Percentiles rank a stretch among this genome's conserved stretches.
These are phyloP conservation scores for Drosophila triauraria DNA, from an alignment of 1,140 invertebrate species.

Conservation along the genomic window DNA sequence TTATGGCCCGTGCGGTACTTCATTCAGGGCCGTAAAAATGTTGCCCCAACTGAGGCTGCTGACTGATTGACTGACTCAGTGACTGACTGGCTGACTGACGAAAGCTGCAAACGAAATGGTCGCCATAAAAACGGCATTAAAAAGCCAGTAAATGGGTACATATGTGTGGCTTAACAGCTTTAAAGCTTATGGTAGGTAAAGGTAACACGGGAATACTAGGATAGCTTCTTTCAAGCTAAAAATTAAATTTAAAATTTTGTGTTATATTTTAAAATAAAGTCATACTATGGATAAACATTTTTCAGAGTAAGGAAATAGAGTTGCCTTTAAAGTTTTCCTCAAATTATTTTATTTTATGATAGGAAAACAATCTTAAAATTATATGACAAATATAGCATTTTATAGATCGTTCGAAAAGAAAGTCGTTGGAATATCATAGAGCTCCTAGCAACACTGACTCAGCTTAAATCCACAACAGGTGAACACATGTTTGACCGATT, in stretches of 20 bases:
- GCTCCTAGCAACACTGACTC: conserved; percentile 6
- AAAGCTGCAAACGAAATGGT: conserved; percentile 49
- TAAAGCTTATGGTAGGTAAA: conserved; percentile 29
- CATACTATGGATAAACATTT: no score
- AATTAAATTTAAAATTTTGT: not conserved
- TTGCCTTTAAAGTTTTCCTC: not conserved
- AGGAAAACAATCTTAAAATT: no score
- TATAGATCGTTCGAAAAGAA: not conserved
- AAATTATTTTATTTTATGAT: not conserved
- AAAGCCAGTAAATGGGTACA: conserved; percentile 24
- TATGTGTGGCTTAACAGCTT: conserved; percentile 28
- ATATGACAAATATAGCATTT: no score
- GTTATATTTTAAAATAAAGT: not conserved
- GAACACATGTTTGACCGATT: conserved; percentile 38
- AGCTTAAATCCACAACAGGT: conserved; percentile 8
- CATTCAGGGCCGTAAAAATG: conserved; percentile 49
- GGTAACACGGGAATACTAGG: not conserved
- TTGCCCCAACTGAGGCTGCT: conserved; percentile 41
- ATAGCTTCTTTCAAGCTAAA: conserved; percentile 15
- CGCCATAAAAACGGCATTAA: conserved; percentile 64
- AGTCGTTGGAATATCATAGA: not conserved
- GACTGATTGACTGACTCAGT: conserved; percentile 42
- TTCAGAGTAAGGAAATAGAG: not conserved
- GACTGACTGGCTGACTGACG: conserved; percentile 38
- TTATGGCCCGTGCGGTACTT: conserved; percentile 50